Base-by-base conservation (phyloP, 2,888 invertebrate genomes). In the Sarcophaga carnaria region DNA sequence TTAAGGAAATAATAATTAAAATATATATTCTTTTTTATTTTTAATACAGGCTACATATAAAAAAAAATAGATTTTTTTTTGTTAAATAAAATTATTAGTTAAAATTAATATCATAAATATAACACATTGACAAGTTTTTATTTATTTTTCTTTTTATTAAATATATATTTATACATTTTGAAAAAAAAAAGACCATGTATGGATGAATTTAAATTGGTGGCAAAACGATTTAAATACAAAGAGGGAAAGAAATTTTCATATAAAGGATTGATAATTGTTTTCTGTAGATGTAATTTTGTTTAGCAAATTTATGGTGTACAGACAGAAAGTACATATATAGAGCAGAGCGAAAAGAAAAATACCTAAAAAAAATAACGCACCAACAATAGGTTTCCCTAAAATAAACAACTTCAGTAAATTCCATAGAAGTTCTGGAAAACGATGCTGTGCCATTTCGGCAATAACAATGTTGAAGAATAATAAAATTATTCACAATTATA, bases 171-270 rank as follows among this genome's bases (percentile, higher is more conserved):
- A 20, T 20, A 62, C 10, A 3, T 3, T 62, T 17, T 20, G 62
- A 17, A n/a, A n/a, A 62, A 62, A 22, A 11, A 20, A 71, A 60
- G 80, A 80, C 75, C 83, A 80, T 70, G 75, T 84, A 84, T 84
- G 83, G 75, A 82, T 77, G 82, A 74, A 70, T 75, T 22, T 37
- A 80, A 25, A 62, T 75, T 75, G 27, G 83, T 84, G 83, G 80
- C 83, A 84, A 82, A 70, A 84, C 83, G 83, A 76, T 75, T 54
- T 54, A 54, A 10, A 67, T 54, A 54, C 54, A 54, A 54, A 54
- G 14, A 54, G 5, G 17, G 12, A 14, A 14, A 54, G 54, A 14
- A 4, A 17, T 54, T 54, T 54, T 54, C 54, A 54, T 37, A 10
- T 37, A 54, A 54, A 54, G 54, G 54, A 54, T 54, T 54, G 54